phyloP scores from a whole-genome alignment of 2,797 vertebrate species.

The Telmatherina bonti region DNA sequence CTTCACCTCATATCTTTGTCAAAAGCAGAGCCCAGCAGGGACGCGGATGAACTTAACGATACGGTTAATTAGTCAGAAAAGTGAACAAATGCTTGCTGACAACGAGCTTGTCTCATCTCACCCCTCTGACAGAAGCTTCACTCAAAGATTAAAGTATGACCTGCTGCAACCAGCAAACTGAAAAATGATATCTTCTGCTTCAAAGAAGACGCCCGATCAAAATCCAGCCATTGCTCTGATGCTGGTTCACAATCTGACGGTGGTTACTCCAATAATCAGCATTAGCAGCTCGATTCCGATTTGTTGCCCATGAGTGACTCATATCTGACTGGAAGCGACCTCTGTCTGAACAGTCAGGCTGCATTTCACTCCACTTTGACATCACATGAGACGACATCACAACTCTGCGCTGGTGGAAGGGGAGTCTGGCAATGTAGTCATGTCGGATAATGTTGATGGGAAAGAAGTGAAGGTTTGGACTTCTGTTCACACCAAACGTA shows the following conservation, averaged over 20 bases:
- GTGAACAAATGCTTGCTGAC: constrained; percentile 66
- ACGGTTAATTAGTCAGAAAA: constrained; percentile 62
- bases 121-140: constrained; percentile 17
- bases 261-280: not conserved
- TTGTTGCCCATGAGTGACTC: no score
- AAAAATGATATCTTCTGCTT: not conserved
- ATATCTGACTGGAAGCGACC: no score
- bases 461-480: no score
- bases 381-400: no score
- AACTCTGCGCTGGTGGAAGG: no score
- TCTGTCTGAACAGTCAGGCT: no score
- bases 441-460: no score
- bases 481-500: no score
- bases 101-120: constrained; percentile 47
- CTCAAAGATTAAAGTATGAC: not conserved
- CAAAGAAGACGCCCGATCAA: not conserved
- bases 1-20: constrained; percentile 67
- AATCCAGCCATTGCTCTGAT: not conserved
- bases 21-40: constrained; percentile 42
- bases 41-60: constrained; percentile 42
- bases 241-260: not conserved
- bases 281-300: no score
- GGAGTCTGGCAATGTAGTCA: no score
- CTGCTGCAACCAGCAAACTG: not conserved
- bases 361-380: no score